Conservation (phyloP, 2,113 vertebrate genomes). For the Strigops habroptila region DNA sequence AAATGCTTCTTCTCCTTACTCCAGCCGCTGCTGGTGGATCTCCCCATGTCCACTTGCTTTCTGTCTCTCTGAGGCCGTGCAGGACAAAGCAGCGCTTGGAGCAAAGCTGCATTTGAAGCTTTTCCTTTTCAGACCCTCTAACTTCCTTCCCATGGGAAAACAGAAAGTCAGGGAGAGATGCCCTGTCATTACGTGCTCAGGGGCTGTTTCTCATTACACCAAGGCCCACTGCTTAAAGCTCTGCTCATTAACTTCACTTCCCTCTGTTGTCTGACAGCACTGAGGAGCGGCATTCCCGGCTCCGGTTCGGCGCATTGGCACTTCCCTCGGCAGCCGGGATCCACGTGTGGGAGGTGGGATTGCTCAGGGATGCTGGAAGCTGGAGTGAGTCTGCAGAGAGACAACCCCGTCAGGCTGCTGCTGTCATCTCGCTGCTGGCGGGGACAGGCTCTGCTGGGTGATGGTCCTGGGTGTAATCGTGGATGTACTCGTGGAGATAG, state of each 20-base stretch:
- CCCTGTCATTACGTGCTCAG: fast-evolving
- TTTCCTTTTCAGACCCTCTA: fast-evolving
- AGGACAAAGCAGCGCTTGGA: neutral
- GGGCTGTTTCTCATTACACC: neutral
- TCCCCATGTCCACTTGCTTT: fast-evolving
- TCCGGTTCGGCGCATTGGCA: fast-evolving
- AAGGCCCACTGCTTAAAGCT: neutral
- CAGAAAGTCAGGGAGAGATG: fast-evolving
- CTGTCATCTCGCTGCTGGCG: neutral
- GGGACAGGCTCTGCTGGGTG: neutral
- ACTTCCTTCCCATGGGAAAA: slow-evolving; percentile 54
- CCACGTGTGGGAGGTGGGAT: neutral
- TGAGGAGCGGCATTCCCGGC: neutral
- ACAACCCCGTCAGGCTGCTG: neutral
- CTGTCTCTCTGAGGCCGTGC: neutral
- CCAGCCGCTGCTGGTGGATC: neutral
- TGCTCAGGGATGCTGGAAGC: neutral
- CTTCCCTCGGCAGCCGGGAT: neutral
- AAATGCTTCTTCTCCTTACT: fast-evolving
- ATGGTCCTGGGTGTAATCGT: fast-evolving
- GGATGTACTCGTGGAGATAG: neutral
- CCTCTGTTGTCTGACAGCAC: neutral
- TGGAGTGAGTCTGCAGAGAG: neutral
- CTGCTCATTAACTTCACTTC: slow-evolving; percentile 19
- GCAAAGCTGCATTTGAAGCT: neutral